These are phyloP conservation scores for Candoia aspera DNA, from an alignment of 2,113 vertebrate species.

Conservation along the genomic window DNA sequence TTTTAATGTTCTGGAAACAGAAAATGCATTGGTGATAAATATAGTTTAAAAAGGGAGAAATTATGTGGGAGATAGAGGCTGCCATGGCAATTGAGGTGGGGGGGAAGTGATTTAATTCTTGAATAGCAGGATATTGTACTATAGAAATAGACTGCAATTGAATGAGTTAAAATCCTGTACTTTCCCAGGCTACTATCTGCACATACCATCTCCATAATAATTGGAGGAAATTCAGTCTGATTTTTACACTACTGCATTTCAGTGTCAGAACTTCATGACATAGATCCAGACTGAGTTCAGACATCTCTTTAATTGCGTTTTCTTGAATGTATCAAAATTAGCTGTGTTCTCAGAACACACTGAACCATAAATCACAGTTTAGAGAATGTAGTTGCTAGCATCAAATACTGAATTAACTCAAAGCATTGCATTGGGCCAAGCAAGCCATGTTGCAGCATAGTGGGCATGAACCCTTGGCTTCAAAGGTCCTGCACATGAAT, in stretches of 20 bases:
- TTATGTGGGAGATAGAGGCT: constrained; percentile 1
- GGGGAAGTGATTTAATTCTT: constrained; percentile 15
- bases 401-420: not conserved
- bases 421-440: not conserved
- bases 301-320: not conserved
- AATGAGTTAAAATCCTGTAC: not conserved
- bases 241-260: not conserved
- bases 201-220: not conserved
- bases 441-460: not conserved
- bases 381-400: not conserved
- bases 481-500: not conserved
- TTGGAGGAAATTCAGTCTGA: not conserved
- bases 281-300: not conserved
- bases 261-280: not conserved
- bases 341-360: not conserved
- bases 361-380: not conserved
- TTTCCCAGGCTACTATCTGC: not conserved
- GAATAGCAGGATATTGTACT: constrained; percentile 17
- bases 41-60: not conserved
- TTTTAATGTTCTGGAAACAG: constrained; percentile 33
- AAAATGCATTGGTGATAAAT: constrained; percentile 29
- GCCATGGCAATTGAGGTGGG: not conserved
- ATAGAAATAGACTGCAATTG: constrained; percentile 12
- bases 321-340: not conserved
- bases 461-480: not conserved